A percentile compares a stretch with the other conserved stretches of the same genome.
phyloP scores from a whole-genome alignment of 1,140 invertebrate species.

The Psilanteris sp. region DNA sequence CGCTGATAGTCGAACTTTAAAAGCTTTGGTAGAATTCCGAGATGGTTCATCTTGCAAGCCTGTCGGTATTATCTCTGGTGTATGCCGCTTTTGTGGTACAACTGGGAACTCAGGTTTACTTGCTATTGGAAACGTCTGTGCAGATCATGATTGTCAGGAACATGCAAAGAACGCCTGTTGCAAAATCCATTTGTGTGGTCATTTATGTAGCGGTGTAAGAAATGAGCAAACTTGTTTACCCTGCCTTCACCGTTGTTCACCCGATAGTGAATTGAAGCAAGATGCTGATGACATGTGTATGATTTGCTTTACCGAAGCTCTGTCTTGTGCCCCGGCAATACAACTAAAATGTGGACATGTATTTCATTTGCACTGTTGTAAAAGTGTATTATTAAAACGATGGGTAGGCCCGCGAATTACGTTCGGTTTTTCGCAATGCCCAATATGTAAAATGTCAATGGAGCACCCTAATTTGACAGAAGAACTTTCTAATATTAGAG shows the following conservation, averaged over 20 bases:
- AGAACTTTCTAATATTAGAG: constrained; percentile 88
- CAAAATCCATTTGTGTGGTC: constrained; percentile 92
- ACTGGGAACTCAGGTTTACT: constrained; percentile 90
- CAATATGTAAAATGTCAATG: constrained; percentile 97
- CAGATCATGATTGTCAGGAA: constrained; percentile 95
- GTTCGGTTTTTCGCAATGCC: constrained; percentile 97
- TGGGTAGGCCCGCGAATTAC: constrained; percentile 98
- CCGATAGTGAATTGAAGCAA: constrained; percentile 87
- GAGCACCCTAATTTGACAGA: constrained; percentile 89
- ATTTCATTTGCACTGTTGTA: constrained; percentile 96
- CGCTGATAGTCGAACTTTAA: constrained; percentile 94
- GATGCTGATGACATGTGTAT: constrained; percentile 99
- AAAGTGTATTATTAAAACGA: constrained; percentile 89
- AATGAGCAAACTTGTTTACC: constrained; percentile 92
- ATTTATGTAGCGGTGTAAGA: constrained; percentile 94
- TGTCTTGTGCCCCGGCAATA: constrained; percentile 96
- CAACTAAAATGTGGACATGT: constrained; percentile 96
- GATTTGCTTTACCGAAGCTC: constrained; percentile 98
- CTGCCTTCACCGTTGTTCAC: constrained; percentile 92
- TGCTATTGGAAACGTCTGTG: constrained; percentile 95
- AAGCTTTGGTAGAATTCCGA: constrained; percentile 96
- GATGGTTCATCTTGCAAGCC: constrained; percentile 82
- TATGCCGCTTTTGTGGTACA: constrained; percentile 95
- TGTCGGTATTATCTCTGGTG: constrained; percentile 82
- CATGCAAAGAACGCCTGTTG: constrained; percentile 91